These are phyloP conservation scores for Sebastes cheni DNA, from an alignment of 2,797 vertebrate species.

Conservation along the genomic window DNA sequence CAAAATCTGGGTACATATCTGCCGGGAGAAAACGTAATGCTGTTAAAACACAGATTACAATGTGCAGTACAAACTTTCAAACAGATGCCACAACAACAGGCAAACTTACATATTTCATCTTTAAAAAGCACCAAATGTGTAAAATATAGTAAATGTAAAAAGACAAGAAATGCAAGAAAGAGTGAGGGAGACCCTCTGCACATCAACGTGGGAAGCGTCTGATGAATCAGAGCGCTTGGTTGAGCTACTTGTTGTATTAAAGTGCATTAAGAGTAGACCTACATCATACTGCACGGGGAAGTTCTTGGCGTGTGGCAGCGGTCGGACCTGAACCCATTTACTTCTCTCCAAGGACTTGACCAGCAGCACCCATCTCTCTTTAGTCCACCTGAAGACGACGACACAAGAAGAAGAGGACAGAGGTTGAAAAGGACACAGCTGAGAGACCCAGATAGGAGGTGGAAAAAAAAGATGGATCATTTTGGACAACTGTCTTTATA, in stretches of 20 bases:
- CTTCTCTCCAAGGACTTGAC: slow-evolving; percentile 90
- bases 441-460: neutral
- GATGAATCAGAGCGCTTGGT: neutral
- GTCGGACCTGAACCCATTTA: slow-evolving; percentile 93
- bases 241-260: neutral
- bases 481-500: neutral
- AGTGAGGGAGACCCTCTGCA: neutral
- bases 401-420: neutral
- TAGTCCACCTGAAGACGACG: slow-evolving; percentile 87
- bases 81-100: neutral
- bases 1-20: slow-evolving; percentile 92
- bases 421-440: neutral
- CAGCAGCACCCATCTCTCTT: slow-evolving; percentile 90
- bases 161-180: neutral
- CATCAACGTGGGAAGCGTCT: neutral
- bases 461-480: neutral
- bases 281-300: slow-evolving; percentile 93
- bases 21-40: slow-evolving; percentile 1
- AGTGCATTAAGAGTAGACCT: slow-evolving; percentile 52
- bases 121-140: neutral
- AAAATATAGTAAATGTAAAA: neutral
- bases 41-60: neutral
- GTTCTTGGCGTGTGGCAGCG: slow-evolving; percentile 89
- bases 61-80: neutral
- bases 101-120: neutral